Evolutionary conservation across 2,797 vertebrate genomes (phyloP), one percentile per base, ranked within the genome.

Genomic region (Fratercula arctica): DNA sequence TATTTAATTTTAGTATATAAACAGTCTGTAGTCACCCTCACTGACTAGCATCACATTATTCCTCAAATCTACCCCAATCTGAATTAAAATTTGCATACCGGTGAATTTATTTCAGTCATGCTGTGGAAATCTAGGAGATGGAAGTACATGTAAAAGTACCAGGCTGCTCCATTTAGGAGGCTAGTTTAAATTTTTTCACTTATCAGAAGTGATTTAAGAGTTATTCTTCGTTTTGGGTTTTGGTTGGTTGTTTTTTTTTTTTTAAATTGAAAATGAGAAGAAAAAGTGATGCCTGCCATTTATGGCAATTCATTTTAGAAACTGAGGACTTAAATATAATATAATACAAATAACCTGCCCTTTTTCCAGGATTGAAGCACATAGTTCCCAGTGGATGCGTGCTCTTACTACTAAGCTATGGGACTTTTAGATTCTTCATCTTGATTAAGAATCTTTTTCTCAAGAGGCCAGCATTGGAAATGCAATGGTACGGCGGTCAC

Each of bases 401-500:
- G 61, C 79, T 91, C 61, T 92, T 94, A 67, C 76, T 83, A 15
- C 89, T 95, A 81, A 84, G 39, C 79, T 91, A 16, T 91, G 91
- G 79, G 92, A 50, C 59, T 94, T 94, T 93, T 88, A 92, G 61
- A 68, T 94, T 92, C 76, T 83, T 83, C 85, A 78, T 73, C 79
- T 95, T 96, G 91, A 18, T 87, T 86, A 75, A 68, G 57, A 93
- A 53, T 76, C 45, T 96, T 92, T 96, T 94, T 87, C 75, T 94
- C 45, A 25, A 86, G 85, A 86, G 39, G 50, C 79, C 57, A 59
- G 29, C 85, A 85, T 21, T 95, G 87, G 95, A 75, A 94, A 45
- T 76, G 60, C 77, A 77, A 6, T 89, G 69, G 79, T 92, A 72
- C 0, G 3, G 39, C 82, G 68, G 50, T 78, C 61, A 39, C 1